A percentile compares a stretch with the other conserved stretches of the same genome.
Evolutionary conservation across 2,113 vertebrate genomes (phyloP).

Genomic region (Rhipidura dahli): DNA sequence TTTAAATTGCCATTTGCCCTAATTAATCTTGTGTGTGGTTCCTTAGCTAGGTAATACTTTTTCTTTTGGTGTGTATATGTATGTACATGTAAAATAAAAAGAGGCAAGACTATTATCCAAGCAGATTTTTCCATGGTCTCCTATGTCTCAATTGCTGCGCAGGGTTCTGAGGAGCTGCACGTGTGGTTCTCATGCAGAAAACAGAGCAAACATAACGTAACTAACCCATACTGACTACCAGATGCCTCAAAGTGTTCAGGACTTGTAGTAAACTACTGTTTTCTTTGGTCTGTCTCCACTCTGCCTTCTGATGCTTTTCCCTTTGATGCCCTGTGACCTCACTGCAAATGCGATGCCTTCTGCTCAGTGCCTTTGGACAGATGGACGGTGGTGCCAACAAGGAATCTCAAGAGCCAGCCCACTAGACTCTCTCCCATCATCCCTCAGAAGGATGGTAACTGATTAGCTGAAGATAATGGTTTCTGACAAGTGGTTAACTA

Average conservation of each 20-base stretch:
- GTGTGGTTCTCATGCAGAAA: conserved; percentile 1
- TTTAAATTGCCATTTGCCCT: conserved; percentile 1
- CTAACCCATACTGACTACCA: conserved; percentile 36
- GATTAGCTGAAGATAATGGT: conserved; percentile 21
- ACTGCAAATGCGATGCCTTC: neutral
- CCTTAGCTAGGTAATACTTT: neutral
- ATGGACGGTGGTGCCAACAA: conserved; percentile 3
- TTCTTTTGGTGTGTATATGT: neutral
- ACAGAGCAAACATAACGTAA: neutral
- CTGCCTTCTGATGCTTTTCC: conserved; percentile 1
- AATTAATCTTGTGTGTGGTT: neutral
- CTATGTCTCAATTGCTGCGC: neutral
- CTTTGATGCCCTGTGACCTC: neutral
- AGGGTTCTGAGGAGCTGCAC: neutral
- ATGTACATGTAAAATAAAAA: neutral
- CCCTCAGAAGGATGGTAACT: neutral
- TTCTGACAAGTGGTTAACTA: conserved; percentile 15
- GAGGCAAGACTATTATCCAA: neutral
- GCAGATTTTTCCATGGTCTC: neutral
- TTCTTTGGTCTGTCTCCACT: neutral
- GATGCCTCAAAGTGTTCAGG: neutral
- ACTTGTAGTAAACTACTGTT: neutral
- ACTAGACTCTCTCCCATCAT: neutral
- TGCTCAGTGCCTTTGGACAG: neutral
- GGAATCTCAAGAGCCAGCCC: neutral